Conservation (phyloP, 2,113 vertebrate genomes). For the Corythornis cristatus region DNA sequence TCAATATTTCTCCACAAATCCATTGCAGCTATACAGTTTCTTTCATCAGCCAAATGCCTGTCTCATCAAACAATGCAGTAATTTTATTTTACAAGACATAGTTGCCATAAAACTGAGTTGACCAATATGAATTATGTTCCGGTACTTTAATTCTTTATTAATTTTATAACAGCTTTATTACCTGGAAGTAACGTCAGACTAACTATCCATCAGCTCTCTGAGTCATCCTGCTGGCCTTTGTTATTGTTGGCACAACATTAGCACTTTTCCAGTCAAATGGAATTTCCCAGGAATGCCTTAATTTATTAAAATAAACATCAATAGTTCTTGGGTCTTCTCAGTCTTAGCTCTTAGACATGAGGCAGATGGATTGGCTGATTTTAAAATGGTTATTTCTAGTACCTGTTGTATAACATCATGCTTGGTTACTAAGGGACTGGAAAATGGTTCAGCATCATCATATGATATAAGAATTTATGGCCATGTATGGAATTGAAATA, state of each 20-base stretch:
- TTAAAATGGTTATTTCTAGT: conserved; percentile 7
- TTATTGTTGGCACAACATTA: conserved; percentile 36
- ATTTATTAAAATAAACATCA: conserved; percentile 35
- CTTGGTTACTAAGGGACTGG: not conserved
- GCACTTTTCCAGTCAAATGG: not conserved
- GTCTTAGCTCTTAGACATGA: not conserved
- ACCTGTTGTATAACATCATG: not conserved
- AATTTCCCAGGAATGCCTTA: conserved; percentile 37
- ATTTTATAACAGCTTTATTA: conserved; percentile 30
- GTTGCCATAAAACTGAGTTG: not conserved
- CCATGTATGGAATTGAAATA: not conserved
- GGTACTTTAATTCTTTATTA: not conserved
- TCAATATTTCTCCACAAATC: not conserved
- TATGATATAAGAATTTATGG: not conserved
- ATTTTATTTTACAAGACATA: not conserved
- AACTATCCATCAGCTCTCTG: not conserved
- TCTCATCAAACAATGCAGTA: not conserved
- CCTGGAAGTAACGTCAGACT: not conserved
- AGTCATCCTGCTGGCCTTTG: conserved; percentile 36
- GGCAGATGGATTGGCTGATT: not conserved
- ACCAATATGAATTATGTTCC: not conserved
- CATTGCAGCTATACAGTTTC: not conserved
- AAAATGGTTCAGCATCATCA: not conserved
- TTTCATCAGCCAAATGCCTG: not conserved
- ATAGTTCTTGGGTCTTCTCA: not conserved